Evolutionary conservation across 2,797 vertebrate genomes (phyloP), one percentile per base, ranked within the genome.

Genomic region (Coreius guichenoti): DNA sequence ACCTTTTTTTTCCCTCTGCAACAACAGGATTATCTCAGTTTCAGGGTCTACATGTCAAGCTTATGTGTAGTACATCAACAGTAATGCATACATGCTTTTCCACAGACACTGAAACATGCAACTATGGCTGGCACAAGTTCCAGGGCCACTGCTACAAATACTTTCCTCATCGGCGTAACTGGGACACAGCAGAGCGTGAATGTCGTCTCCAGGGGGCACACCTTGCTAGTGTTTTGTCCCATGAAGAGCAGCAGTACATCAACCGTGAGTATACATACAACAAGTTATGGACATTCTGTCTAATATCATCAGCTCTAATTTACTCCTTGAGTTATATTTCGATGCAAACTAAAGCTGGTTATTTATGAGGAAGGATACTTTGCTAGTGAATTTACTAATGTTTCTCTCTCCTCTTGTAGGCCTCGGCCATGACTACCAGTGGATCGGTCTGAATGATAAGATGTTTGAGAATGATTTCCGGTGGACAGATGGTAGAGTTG

Each of bases 361-460:
- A 8, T 31, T 31, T 61, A 36, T 80, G 19, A 45, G n/a, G 2
- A 73, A 74, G 9, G 11, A 23, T 72, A 31, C 26, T 73, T 36
- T 51, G 91, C 47, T 90, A 91, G 84, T 73, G 80, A 88, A 89
- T 86, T 89, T 83, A 92, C n/a, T 43, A 89, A 87, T 74, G 7
- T 80, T 65, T 36, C 16, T 39, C 26, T 82, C 86, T 70, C 67
- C n/a, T 81, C 43, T 31, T 69, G 26, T 92, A 99, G 98, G 97
- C 89, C 94, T 99, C 90, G 98, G 98, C 80, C 97, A 97, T 87
- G 98, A 99, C 91, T 99, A 99, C 89, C 98, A 99, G 91, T 99
- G 98, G 98, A 98, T 99, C 73, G 98, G 98, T 76, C 95, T 99
- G 86, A 99, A 98, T 82, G 98, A 99, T 96, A 99, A 99, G 94